These are phyloP conservation scores for Acrobasis consociella DNA, from an alignment of 2,888 invertebrate species.

Conservation along the genomic window DNA sequence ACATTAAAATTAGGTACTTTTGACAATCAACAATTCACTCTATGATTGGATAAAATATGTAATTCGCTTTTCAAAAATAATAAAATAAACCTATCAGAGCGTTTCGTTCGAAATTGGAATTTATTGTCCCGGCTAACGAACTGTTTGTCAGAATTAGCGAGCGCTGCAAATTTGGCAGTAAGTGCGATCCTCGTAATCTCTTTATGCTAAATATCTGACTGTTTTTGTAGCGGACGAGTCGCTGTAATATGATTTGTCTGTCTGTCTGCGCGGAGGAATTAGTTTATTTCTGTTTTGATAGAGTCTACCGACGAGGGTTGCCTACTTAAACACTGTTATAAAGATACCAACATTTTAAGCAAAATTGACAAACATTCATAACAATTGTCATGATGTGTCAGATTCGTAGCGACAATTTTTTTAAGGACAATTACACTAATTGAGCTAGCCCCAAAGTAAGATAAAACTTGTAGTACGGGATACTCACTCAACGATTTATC, in stretches of 20 bases:
- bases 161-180: slow-evolving; percentile 9
- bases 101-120: slow-evolving; percentile 5
- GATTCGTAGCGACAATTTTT: too few relatives aligned
- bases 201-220: slow-evolving; percentile 16
- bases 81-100: slow-evolving; percentile 13
- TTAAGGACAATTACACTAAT: too few relatives aligned
- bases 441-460: too few relatives aligned
- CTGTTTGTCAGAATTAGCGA: slow-evolving; percentile 12
- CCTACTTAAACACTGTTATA: too few relatives aligned
- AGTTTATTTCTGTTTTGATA: too few relatives aligned
- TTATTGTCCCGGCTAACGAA: slow-evolving; percentile 14
- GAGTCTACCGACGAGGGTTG: too few relatives aligned
- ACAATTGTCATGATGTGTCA: too few relatives aligned
- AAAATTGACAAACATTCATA: too few relatives aligned
- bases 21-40: neutral
- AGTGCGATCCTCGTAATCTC: slow-evolving; percentile 2
- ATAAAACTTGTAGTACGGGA: too few relatives aligned
- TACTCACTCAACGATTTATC: too few relatives aligned
- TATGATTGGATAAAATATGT: neutral
- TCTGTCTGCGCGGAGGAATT: neutral
- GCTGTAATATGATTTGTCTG: neutral
- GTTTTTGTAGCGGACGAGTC: slow-evolving; percentile 8
- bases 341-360: too few relatives aligned
- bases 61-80: slow-evolving; percentile 6
- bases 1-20: too few relatives aligned